Base-by-base conservation (phyloP, 2,113 vertebrate species). In the Polypterus bichir region DNA sequence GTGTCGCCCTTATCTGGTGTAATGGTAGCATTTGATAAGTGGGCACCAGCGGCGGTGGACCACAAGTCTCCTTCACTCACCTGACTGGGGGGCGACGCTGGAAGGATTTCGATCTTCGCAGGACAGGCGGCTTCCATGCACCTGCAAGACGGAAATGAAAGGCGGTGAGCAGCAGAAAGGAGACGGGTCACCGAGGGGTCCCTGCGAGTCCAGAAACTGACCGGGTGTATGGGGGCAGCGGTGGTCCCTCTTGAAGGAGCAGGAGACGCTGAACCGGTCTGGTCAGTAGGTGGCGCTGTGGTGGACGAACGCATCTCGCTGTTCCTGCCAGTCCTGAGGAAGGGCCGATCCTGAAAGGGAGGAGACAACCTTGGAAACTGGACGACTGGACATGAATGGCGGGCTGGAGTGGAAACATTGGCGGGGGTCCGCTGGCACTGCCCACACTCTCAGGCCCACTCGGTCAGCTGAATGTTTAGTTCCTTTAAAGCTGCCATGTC, bases 71-170 rank as follows among this genome's bases (percentile, higher is more conserved):
- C 8, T 44, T 51, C 57, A 48, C 68, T 75, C 79, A 97, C 95
- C 92, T 68, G 93, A 94, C 44, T 72, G 72, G 53, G 93, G 83
- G 11, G 48, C 59, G 0, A 63, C 70, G n/a, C 67, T 66, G 52
- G 94, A 95, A 4, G 90, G 87, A 59, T 9, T 69, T 11, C 45
- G 83, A 63, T 92, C 78, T 3, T 65, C 55, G 1, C 94, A 97
- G 0, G 10, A 60, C 9, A 96, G 61, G 59, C 77, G 71, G n/a
- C 82, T 93, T n/a, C 93, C 91, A 27, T 81, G 72, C 48, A 48
- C 69, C 93, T 95, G 68, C 59, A 74, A 54, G 61, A 3, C 62
- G 27, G 27, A 27, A 27, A 27, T 27, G 27, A 27, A 27, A 27
- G 27, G 27, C 27, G 27, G 27, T 27, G 27, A 27, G 27, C 27